Base-by-base conservation (phyloP, 2,797 vertebrate genomes). In the Zenarchopterus dispar region DNA sequence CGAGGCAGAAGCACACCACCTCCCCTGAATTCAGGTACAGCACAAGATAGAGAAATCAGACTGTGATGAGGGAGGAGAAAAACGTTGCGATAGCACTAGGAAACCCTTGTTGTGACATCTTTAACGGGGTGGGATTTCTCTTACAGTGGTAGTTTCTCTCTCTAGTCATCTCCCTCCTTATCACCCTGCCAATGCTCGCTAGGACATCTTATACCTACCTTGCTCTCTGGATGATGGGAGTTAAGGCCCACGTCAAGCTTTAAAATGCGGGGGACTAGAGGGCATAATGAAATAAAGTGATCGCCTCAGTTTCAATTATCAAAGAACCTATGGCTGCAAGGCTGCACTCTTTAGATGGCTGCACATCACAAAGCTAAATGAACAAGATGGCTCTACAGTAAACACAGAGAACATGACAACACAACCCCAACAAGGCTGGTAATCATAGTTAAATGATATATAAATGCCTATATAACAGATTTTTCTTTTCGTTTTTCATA, bases 271-370 rank as follows among this genome's bases (percentile, higher is more conserved):
- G 62, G 24, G 66, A 61, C 71, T 78, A 73, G 46, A 78, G 67
- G 75, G 62, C 64, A 70, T 74, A 70, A 78, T 84, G 83, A 80
- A 23, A 46, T 2, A 10, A 10, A 15, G 17, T 68, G 72, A 58
- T 73, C 75, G 71, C 60, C 66, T 81, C 74, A 75, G 80, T 75
- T 77, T 89, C 85, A 88, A 78, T 89, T 85, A 86, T 82, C 74
- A 86, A 85, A 87, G 79, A 75, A 68, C 61, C 42, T 23, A 42
- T 47, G 66, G 70, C 62, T 67, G 46, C 41, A 48, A 51, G 46
- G 42, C 50, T 22, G 61, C 52, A 68, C 55, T 48, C 54, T 48
- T 55, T 31, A 56, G 64, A 65, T 62, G 44, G 49, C 60, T 6
- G 47, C 18, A n/a, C 44, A 22, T 57, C 41, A 55, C 5, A 42